Percentiles rank a stretch among this genome's conserved stretches.
phyloP scores from a whole-genome alignment of 2,888 invertebrate species.

The Cosmorhoe ocellata region DNA sequence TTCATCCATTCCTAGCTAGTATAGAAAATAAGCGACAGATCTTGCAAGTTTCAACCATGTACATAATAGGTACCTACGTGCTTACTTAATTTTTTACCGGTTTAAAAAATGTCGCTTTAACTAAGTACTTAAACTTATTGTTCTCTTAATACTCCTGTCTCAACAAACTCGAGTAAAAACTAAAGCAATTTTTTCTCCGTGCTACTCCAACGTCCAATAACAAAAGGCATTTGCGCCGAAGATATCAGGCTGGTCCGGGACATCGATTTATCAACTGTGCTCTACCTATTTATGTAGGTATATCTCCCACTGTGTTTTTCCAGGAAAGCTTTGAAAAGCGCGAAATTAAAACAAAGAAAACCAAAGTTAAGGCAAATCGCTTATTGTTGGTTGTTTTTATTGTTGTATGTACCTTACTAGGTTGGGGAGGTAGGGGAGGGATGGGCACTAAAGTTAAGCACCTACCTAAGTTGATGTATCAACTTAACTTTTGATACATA shows the following conservation, averaged over 20 bases:
- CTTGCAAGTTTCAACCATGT: too few species aligned
- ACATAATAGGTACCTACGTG: too few species aligned
- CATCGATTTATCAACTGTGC: conserved; percentile 34
- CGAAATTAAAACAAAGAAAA: conserved; percentile 18
- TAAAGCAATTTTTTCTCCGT: conserved; percentile 17
- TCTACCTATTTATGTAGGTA: conserved; percentile 12
- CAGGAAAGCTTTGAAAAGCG: conserved; percentile 22
- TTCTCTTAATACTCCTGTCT: not conserved
- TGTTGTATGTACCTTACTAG: conserved; percentile 7
- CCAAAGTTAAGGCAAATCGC: conserved; percentile 18
- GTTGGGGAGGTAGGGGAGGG: too few species aligned
- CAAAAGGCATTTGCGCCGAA: conserved; percentile 35
- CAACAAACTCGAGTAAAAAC: conserved; percentile 9
- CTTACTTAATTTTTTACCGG: too few species aligned
- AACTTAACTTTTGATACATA: too few species aligned
- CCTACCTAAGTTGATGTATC: too few species aligned
- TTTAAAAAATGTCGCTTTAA: too few species aligned
- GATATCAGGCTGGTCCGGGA: conserved; percentile 25
- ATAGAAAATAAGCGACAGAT: too few species aligned
- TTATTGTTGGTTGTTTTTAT: conserved; percentile 22
- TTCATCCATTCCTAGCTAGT: too few species aligned
- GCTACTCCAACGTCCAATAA: conserved; percentile 16
- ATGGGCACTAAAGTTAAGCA: too few species aligned
- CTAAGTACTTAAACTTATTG: too few species aligned
- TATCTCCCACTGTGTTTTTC: conserved; percentile 15